A percentile compares a stretch with the other conserved stretches of the same genome.
Conservation (phyloP, 2,113 vertebrate genomes). For the Erythrolamprus reginae region DNA sequence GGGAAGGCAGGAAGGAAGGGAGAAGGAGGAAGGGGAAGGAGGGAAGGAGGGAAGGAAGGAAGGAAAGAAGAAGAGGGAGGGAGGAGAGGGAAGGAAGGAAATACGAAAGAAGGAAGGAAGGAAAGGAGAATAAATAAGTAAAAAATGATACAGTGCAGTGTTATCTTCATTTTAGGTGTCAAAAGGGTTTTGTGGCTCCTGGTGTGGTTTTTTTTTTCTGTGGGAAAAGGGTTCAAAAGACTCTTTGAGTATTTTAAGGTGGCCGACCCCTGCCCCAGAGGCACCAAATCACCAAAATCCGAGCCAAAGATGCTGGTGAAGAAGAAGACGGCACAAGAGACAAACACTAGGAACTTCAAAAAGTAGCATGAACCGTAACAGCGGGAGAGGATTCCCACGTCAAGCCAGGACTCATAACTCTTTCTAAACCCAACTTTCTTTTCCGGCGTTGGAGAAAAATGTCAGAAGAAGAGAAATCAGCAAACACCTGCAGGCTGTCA, state of each 20-base stretch:
- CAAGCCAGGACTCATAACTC: not conserved
- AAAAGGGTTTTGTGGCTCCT: too few species aligned
- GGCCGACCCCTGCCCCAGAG: too few species aligned
- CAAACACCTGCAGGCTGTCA: not conserved
- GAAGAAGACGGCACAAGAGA: not conserved
- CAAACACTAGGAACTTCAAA: not conserved
- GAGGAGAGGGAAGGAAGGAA: fast-evolving
- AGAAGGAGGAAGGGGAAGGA: not conserved
- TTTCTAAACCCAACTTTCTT: not conserved
- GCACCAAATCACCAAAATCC: not conserved
- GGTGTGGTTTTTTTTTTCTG: too few species aligned
- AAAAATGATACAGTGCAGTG: too few species aligned
- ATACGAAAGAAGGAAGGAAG: too few species aligned
- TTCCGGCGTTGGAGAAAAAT: not conserved
- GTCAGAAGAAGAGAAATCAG: not conserved
- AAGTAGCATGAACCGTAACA: not conserved
- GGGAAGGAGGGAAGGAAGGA: not conserved
- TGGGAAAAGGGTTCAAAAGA: too few species aligned
- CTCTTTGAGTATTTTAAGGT: too few species aligned
- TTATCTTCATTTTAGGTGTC: too few species aligned
- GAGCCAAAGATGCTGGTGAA: not conserved
- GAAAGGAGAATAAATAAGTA: too few species aligned
- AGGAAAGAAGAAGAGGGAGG: not conserved
- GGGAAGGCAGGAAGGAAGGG: too few species aligned
- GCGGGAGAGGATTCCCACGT: not conserved